These are phyloP conservation scores for Xenopus borealis DNA, from an alignment of 2,113 vertebrate genomes.

Conservation along the genomic window DNA sequence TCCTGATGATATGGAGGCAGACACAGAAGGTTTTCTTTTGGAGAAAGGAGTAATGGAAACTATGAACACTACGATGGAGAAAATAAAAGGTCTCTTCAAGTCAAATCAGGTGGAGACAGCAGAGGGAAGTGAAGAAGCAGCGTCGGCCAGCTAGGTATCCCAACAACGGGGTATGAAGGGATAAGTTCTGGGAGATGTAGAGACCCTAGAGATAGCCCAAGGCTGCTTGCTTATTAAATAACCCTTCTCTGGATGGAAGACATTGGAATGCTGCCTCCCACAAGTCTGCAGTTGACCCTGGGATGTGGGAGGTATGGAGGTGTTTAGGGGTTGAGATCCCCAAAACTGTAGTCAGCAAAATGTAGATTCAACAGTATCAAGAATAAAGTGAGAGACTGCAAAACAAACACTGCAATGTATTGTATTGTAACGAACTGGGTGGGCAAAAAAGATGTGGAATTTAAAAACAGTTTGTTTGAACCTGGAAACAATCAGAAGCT, in stretches of 20 bases:
- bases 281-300: not conserved
- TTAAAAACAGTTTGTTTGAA: no score
- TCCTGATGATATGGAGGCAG: constrained; percentile 64
- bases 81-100: constrained; percentile 32
- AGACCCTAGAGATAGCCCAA: constrained; percentile 14
- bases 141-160: not conserved
- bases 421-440: not conserved
- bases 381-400: constrained; percentile 18
- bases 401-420: not conserved
- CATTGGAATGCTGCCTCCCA: not conserved
- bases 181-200: not conserved
- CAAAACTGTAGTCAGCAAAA: constrained; percentile 18
- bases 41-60: constrained; percentile 73
- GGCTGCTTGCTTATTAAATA: constrained; percentile 14
- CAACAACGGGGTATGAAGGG: not conserved
- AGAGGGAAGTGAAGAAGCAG: constrained; percentile 6
- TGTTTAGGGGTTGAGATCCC: not conserved
- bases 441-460: not conserved
- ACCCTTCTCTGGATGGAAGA: not conserved
- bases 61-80: constrained; percentile 51
- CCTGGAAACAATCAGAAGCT: no score
- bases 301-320: not conserved
- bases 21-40: constrained; percentile 77
- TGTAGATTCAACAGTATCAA: constrained; percentile 14
- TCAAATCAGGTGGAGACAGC: constrained; percentile 12